phyloP scores from a whole-genome alignment of 2,113 vertebrate species.

The Dascyllus trimaculatus region DNA sequence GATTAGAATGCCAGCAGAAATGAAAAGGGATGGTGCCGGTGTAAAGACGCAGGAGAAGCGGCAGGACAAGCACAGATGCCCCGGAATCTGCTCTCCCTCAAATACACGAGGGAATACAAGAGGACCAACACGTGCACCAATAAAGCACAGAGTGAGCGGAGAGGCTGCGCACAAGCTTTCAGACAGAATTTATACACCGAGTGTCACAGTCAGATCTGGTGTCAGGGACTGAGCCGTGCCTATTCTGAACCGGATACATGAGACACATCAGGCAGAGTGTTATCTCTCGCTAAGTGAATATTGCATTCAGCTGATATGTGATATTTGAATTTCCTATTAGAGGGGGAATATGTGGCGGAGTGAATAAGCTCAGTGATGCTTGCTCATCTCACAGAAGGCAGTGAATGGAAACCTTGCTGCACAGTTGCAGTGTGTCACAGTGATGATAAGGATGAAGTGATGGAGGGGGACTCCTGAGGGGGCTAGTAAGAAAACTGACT shows the following conservation, averaged over 20 bases:
- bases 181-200: constrained; percentile 63
- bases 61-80: constrained; percentile 75
- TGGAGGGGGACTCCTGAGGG: constrained; percentile 49
- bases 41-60: constrained; percentile 48
- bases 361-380: constrained; percentile 63
- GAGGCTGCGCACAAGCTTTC: constrained; percentile 43
- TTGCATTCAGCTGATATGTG: constrained; percentile 81
- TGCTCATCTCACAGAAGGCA: constrained; percentile 65
- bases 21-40: constrained; percentile 82
- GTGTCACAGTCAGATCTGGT: constrained; percentile 63
- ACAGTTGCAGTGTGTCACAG: constrained; percentile 59
- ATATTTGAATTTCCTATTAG: constrained; percentile 82
- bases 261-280: constrained; percentile 70
- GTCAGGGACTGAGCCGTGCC: constrained; percentile 58
- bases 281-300: constrained; percentile 80
- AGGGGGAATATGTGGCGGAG: constrained; percentile 50
- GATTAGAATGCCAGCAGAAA: constrained; percentile 87
- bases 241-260: constrained; percentile 65
- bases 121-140: constrained; percentile 57
- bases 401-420: constrained; percentile 61
- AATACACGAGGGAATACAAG: constrained; percentile 62
- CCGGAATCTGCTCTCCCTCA: constrained; percentile 68
- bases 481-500: constrained; percentile 51
- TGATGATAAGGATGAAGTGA: constrained; percentile 75
- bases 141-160: constrained; percentile 61